Evolutionary conservation across 2,888 invertebrate species (phyloP).

Genomic region (Deilephila porcellus): DNA sequence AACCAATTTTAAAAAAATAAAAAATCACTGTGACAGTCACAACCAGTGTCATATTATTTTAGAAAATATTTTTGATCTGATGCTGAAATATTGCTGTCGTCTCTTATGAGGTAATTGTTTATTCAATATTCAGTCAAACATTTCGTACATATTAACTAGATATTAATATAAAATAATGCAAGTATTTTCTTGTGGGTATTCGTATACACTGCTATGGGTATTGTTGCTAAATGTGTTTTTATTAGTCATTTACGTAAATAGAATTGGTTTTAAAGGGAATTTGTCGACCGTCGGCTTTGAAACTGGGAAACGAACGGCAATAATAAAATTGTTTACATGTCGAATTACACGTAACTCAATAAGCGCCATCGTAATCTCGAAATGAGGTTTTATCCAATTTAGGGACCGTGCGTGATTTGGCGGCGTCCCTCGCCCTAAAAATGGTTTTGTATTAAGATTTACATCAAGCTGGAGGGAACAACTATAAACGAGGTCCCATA

Average conservation of each 20-base stretch:
- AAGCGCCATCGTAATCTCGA: slow-evolving; percentile 63
- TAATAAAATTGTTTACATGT: slow-evolving; percentile 68
- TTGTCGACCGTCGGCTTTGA: slow-evolving; percentile 18
- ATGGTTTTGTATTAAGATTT: slow-evolving; percentile 58
- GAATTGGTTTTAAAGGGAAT: slow-evolving; percentile 14
- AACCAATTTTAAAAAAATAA: background rate
- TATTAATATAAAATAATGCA: too few relatives aligned
- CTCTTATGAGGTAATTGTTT: slow-evolving; percentile 2
- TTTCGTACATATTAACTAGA: too few relatives aligned
- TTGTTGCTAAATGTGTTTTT: background rate
- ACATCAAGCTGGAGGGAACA: slow-evolving; percentile 21
- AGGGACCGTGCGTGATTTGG: slow-evolving; percentile 72
- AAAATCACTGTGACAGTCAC: background rate
- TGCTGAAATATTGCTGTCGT: background rate
- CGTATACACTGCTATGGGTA: background rate
- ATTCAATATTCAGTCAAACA: background rate
- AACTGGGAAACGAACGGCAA: slow-evolving; percentile 41
- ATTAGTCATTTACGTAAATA: too few relatives aligned
- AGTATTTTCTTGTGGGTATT: background rate
- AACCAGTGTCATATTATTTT: background rate
- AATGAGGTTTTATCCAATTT: slow-evolving; percentile 75
- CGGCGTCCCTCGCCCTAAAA: slow-evolving; percentile 52
- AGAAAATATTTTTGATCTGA: background rate
- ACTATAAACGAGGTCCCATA: background rate
- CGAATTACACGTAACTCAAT: slow-evolving; percentile 62